phyloP scores from a whole-genome alignment of 2,888 invertebrate species.

The Empis livida region DNA sequence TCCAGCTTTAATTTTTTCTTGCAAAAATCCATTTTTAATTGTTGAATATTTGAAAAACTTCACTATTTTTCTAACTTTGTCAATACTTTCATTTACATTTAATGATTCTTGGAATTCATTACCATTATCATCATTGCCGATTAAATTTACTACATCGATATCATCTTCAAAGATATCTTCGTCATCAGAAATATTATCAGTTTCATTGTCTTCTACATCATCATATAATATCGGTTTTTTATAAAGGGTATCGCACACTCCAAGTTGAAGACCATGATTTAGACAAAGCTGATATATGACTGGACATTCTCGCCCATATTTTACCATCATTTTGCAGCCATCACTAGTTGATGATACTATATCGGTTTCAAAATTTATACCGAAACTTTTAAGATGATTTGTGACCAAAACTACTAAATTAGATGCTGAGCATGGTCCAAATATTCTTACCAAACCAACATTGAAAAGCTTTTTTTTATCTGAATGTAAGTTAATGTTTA shows the following conservation, averaged over 20 bases:
- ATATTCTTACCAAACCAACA: background rate
- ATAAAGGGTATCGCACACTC: background rate
- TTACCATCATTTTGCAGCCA: background rate
- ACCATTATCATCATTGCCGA: background rate
- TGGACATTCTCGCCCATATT: background rate
- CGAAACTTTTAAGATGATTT: background rate
- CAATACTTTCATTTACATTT: background rate
- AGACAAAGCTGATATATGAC: background rate
- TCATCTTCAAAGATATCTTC: background rate
- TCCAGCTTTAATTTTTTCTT: background rate
- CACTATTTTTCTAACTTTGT: background rate
- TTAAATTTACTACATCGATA: too few relatives aligned
- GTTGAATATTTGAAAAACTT: background rate
- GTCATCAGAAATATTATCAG: background rate
- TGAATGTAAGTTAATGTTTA: background rate
- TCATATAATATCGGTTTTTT: background rate
- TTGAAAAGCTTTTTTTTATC: background rate
- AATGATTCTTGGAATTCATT: background rate
- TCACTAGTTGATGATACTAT: background rate
- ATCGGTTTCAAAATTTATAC: background rate
- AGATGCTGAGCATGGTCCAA: background rate
- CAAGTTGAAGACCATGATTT: background rate
- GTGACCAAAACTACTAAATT: background rate
- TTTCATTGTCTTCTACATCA: background rate
- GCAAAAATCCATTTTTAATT: background rate